These are phyloP conservation scores for Theretra japonica DNA, from an alignment of 2,888 invertebrate species.

Conservation along the genomic window DNA sequence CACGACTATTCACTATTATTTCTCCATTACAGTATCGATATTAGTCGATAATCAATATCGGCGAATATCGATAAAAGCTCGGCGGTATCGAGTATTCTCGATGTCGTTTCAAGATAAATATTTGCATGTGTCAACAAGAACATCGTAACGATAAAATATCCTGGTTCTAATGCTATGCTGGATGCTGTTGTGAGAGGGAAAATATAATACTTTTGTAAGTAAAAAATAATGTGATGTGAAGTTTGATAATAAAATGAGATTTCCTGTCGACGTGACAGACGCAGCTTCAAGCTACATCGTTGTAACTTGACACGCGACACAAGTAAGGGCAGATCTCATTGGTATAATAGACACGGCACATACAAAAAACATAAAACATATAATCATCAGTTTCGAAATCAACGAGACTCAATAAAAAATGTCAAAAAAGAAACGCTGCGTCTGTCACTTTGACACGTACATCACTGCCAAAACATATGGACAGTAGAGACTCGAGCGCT, in stretches of 20 bases:
- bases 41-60: not conserved
- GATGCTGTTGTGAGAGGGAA: constrained; percentile 1
- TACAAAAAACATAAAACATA: not conserved
- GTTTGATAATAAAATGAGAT: constrained; percentile 23
- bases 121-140: constrained; percentile 8
- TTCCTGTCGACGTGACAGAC: constrained; percentile 18
- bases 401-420: constrained; percentile 1
- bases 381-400: not conserved
- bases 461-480: constrained; percentile 1
- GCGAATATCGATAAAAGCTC: constrained; percentile 8
- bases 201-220: not conserved
- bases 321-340: no score
- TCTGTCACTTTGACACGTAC: not conserved
- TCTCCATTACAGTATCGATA: not conserved
- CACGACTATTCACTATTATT: constrained; percentile 2
- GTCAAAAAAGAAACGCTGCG: not conserved
- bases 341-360: not conserved
- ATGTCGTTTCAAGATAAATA: constrained; percentile 12
- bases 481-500: constrained; percentile 19
- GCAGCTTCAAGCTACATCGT: not conserved
- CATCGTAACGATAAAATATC: constrained; percentile 7
- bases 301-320: not conserved
- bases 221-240: constrained; percentile 25
- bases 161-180: constrained; percentile 12
- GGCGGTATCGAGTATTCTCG: constrained; percentile 2